Evolutionary conservation across 2,888 invertebrate genomes (phyloP).

Genomic region (Eristalis intricaria): DNA sequence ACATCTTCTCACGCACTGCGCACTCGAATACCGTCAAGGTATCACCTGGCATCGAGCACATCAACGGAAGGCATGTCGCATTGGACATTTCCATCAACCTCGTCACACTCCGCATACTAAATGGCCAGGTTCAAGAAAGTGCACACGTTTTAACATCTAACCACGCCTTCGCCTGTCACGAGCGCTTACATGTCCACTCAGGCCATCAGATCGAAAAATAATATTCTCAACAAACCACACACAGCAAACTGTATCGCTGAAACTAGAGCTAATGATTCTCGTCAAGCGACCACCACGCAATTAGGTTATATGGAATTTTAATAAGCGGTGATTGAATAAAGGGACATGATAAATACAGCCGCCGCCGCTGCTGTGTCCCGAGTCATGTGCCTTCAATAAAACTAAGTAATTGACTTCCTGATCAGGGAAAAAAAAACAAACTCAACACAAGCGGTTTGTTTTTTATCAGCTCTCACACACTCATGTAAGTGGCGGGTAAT

Average conservation of each 20-base stretch:
- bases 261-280: constrained; percentile 29
- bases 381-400: constrained; percentile 7
- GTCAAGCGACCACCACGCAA: constrained; percentile 8
- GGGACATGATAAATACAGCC: constrained; percentile 14
- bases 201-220: background rate
- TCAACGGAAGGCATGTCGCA: constrained; percentile 10
- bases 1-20: background rate
- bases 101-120: constrained; percentile 30
- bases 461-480: background rate
- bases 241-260: constrained; percentile 17
- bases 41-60: background rate
- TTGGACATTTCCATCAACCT: constrained; percentile 12
- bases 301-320: constrained; percentile 54
- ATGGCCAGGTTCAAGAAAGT: background rate
- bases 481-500: background rate
- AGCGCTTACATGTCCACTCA: background rate
- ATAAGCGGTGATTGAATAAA: constrained; percentile 55
- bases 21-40: background rate
- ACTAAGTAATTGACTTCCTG: background rate
- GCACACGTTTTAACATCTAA: background rate
- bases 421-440: background rate
- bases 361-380: background rate
- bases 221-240: background rate
- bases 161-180: constrained; percentile 15
- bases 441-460: background rate